Conservation (phyloP, 2,888 invertebrate genomes). For the Gryllus longicercus region DNA sequence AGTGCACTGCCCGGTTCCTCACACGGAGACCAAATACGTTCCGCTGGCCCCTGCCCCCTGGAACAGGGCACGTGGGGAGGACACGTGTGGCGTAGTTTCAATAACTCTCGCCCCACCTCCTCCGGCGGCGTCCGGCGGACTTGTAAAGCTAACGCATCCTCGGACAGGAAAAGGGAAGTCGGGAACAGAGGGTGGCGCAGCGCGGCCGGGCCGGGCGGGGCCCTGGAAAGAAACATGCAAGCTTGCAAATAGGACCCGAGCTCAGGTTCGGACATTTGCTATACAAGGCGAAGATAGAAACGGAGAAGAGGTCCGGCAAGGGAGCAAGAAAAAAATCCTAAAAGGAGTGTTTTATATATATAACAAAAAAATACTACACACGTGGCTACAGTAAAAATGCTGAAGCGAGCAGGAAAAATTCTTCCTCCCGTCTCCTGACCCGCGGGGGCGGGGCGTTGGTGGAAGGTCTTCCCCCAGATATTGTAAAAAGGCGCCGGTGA, state of each 20-base stretch:
- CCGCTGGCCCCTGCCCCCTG: too few species aligned
- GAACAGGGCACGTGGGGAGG: background rate
- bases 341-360: background rate
- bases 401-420: conserved; percentile 34
- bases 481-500: conserved; percentile 4
- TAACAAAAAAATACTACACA: background rate
- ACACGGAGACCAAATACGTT: too few species aligned
- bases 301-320: conserved; percentile 10
- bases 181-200: background rate
- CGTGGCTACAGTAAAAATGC: conserved; percentile 29
- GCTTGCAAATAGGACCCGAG: conserved; percentile 28
- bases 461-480: background rate
- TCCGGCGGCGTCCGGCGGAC: background rate
- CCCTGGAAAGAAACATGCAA: conserved; percentile 27
- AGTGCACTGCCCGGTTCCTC: too few species aligned
- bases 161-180: background rate
- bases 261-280: conserved; percentile 11
- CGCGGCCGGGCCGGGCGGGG: background rate
- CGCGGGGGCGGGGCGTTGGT: background rate
- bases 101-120: background rate
- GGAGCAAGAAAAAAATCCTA: background rate
- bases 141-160: background rate
- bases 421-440: background rate
- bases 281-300: conserved; percentile 23
- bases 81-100: conserved; percentile 5